Evolutionary conservation across 2,888 invertebrate genomes (phyloP).

Genomic region (Rotaria macrura): DNA sequence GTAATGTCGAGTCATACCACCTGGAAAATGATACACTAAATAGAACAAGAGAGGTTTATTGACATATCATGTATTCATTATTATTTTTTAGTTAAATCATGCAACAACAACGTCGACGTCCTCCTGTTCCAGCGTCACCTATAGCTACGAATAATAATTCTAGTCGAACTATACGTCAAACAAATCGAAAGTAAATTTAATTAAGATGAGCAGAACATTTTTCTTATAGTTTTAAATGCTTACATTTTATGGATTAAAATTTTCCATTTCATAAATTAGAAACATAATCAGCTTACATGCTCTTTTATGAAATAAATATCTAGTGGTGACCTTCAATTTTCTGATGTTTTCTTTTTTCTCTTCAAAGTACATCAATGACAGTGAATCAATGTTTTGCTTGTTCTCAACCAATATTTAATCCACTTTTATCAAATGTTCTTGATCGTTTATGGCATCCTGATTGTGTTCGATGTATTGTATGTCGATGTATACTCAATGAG

Average conservation of each 20-base stretch:
- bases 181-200: neutral
- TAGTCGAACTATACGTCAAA: neutral
- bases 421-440: constrained; percentile 89
- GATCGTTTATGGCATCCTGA: constrained; percentile 94
- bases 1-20: too few species aligned
- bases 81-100: neutral
- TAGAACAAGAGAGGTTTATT: too few species aligned
- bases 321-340: too few species aligned
- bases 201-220: too few species aligned
- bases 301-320: too few species aligned
- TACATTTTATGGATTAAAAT: too few species aligned
- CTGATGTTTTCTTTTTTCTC: too few species aligned
- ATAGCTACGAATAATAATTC: neutral
- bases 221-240: too few species aligned
- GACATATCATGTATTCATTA: too few species aligned
- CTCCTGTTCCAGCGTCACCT: neutral
- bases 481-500: constrained; percentile 79
- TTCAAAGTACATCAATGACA: neutral
- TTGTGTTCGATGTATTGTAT: constrained; percentile 92
- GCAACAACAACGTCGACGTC: neutral
- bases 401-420: constrained; percentile 94
- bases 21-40: too few species aligned
- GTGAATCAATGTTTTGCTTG: constrained; percentile 73
- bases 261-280: too few species aligned
- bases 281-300: too few species aligned